A percentile compares a stretch with the other conserved stretches of the same genome.
phyloP scores from a whole-genome alignment of 2,797 vertebrate species.

The Pseudocheirus occidentalis region DNA sequence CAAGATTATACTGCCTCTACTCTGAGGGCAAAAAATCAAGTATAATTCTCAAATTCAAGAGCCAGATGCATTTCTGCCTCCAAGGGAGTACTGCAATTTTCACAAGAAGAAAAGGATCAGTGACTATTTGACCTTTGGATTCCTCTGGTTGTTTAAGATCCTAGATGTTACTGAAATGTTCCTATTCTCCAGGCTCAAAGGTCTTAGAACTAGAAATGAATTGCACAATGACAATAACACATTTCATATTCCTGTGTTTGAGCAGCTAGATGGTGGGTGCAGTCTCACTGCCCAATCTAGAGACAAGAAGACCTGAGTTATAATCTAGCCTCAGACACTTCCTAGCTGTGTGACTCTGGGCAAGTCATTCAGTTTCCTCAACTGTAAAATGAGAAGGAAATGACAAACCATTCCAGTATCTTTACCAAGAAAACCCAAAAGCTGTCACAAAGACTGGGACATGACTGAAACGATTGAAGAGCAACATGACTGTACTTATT shows the following conservation, averaged over 20 bases:
- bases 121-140: not conserved
- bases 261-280: no score
- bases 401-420: not conserved
- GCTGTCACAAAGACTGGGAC: not conserved
- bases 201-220: not conserved
- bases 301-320: not conserved
- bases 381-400: constrained; percentile 35
- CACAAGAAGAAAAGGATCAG: not conserved
- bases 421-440: not conserved
- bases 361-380: not conserved
- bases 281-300: no score
- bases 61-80: not conserved
- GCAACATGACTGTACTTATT: not conserved
- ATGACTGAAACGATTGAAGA: not conserved
- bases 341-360: not conserved
- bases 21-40: not conserved
- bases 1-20: not conserved
- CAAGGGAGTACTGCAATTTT: not conserved
- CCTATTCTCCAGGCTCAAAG: not conserved
- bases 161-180: not conserved
- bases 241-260: not conserved
- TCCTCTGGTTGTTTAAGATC: not conserved
- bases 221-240: not conserved
- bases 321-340: not conserved
- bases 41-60: not conserved